These are phyloP conservation scores for Drosophila testacea DNA, from an alignment of 2,888 invertebrate species.

Conservation along the genomic window DNA sequence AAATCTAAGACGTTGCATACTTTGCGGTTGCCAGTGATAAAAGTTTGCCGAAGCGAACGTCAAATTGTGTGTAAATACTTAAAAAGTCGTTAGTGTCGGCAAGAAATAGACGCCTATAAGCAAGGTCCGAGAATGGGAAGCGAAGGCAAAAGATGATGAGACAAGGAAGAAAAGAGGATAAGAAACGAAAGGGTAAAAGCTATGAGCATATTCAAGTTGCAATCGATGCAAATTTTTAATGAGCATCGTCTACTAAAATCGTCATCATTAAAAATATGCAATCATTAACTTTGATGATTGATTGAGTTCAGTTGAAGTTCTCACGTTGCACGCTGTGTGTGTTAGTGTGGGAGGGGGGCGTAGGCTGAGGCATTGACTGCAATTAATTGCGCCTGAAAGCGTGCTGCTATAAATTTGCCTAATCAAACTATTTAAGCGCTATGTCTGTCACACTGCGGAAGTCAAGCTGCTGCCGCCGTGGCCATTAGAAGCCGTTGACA, in stretches of 20 bases:
- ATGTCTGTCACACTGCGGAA: conserved; percentile 65
- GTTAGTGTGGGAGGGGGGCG: neutral
- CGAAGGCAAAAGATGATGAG: neutral
- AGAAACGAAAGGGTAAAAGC: neutral
- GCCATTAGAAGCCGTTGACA: conserved; percentile 38
- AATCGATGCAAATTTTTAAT: conserved; percentile 58
- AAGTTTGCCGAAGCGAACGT: conserved; percentile 48
- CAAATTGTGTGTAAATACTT: conserved; percentile 80
- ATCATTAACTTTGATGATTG: conserved; percentile 59
- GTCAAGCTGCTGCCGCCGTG: conserved; percentile 62
- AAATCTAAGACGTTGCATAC: conserved; percentile 50
- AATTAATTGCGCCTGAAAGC: conserved; percentile 66
- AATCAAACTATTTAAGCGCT: conserved; percentile 74
- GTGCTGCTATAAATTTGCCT: conserved; percentile 72
- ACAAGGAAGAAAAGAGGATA: neutral
- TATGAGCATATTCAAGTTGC: conserved; percentile 27
- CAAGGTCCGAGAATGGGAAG: conserved; percentile 26
- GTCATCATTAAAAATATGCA: conserved; percentile 67
- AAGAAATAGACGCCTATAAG: conserved; percentile 43
- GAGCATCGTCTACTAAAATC: conserved; percentile 44
- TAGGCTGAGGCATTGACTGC: conserved; percentile 14
- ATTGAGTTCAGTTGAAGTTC: conserved; percentile 48
- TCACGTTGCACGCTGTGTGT: conserved; percentile 23
- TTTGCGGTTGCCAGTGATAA: conserved; percentile 61
- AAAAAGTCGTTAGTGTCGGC: conserved; percentile 73